phyloP scores from a whole-genome alignment of 2,797 vertebrate species.

The Babyrousa celebensis region DNA sequence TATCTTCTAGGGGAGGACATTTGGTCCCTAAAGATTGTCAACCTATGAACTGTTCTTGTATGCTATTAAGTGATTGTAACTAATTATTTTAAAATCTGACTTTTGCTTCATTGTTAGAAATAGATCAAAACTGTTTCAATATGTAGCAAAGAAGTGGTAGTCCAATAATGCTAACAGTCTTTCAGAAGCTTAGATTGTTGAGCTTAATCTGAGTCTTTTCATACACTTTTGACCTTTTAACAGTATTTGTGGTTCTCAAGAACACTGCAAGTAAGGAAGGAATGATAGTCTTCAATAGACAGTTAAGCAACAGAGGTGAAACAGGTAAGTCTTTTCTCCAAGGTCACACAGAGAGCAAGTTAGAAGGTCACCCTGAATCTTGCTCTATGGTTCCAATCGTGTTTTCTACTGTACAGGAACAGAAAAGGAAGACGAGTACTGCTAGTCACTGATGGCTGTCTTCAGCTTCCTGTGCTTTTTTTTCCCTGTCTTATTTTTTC shows the following conservation, averaged over 20 bases:
- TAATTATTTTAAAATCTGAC: background rate
- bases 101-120: slow-evolving; percentile 24
- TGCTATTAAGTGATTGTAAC: background rate
- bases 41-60: background rate
- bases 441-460: background rate
- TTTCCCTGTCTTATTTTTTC: background rate
- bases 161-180: background rate
- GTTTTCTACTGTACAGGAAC: background rate
- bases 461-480: background rate
- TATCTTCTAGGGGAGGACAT: background rate
- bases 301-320: background rate
- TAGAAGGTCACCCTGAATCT: background rate
- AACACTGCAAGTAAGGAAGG: background rate
- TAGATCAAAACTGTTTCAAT: background rate
- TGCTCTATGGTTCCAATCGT: background rate
- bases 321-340: background rate
- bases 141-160: background rate
- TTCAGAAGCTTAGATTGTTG: background rate
- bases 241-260: background rate
- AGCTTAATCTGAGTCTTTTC: background rate
- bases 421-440: rapidly evolving
- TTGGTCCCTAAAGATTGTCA: background rate
- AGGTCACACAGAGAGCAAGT: background rate
- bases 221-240: background rate
- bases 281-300: background rate